Conservation (phyloP, 2,888 invertebrate species). For the Campopleginae sp. region DNA sequence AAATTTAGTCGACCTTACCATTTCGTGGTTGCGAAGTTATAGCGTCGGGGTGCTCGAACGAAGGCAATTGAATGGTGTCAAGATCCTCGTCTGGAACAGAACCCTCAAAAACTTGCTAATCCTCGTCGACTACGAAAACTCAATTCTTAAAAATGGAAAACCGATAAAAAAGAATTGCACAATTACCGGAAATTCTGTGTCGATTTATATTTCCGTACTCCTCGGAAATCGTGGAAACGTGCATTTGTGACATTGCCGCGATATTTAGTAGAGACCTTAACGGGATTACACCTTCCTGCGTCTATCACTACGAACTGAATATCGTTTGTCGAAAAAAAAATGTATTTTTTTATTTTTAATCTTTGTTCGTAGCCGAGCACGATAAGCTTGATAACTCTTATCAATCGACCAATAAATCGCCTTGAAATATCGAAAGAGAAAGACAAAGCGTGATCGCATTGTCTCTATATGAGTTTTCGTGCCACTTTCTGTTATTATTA, state of each 20-base stretch:
- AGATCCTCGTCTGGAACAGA: constrained; percentile 47
- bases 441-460: neutral
- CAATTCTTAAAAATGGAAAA: neutral
- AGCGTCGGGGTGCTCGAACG: constrained; percentile 41
- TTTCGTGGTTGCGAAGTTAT: constrained; percentile 57
- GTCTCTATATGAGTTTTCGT: neutral
- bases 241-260: constrained; percentile 57
- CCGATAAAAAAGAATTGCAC: constrained; percentile 2
- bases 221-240: constrained; percentile 60
- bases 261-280: neutral
- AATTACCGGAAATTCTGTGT: constrained; percentile 39
- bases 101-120: constrained; percentile 3
- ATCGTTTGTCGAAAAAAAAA: neutral
- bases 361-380: constrained; percentile 42
- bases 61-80: constrained; percentile 47
- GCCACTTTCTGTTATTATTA: neutral
- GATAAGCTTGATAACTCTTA: constrained; percentile 64
- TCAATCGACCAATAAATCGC: constrained; percentile 51
- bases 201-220: constrained; percentile 31
- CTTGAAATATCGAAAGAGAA: constrained; percentile 27
- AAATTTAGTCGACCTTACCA: constrained; percentile 36
- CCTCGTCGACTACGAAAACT: neutral
- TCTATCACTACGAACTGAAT: constrained; percentile 21
- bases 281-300: constrained; percentile 23
- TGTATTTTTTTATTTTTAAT: constrained; percentile 15